Evolutionary conservation across 2,888 invertebrate species (phyloP), one percentile per base, ranked within the genome.

Genomic region (Drosophila paucipuncta): DNA sequence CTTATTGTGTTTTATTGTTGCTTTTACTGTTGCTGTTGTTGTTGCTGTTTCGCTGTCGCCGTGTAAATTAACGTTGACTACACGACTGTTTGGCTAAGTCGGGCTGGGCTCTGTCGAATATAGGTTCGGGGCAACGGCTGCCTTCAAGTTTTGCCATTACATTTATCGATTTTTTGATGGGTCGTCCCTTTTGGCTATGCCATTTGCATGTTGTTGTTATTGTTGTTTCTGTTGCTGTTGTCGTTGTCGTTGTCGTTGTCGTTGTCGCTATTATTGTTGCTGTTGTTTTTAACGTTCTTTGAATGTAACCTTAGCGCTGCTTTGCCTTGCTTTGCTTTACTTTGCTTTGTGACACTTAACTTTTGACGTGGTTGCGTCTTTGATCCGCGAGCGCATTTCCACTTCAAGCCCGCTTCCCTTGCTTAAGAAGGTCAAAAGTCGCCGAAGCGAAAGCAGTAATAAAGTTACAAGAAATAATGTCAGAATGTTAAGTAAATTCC

Each of bases 301-400:
- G 80, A 25, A 47, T 80, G 83, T 80, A 77, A 74, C 77, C 81
- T 74, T 68, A 68, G 65, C 68, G 55, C 59, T 74, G 63, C 60
- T 73, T 57, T 75, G 60, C 39, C 59, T 55, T 62, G 52, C 73
- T 50, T 59, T 74, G 54, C 72, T 76, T 62, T 72, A 57, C 65
- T 80, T 72, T 75, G 78, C 74, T 78, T 77, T 85, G 88, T 78
- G 88, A 85, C 85, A 88, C 88, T 87, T 85, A 87, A 83, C 85
- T 81, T 85, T 87, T 79, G 78, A 76, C 83, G 78, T 76, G 76
- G 82, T 82, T 74, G 78, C 83, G 75, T 85, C 78, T 87, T 81
- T 87, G 77, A 80, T 80, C 80, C 74, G 80, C 78, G 58, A 76
- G 35, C 50, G 55, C 43, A 30, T 41, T 47, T 41, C 16, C 37